These are phyloP conservation scores for Hoplostethus atlanticus DNA, from an alignment of 2,797 vertebrate species.

Conservation along the genomic window DNA sequence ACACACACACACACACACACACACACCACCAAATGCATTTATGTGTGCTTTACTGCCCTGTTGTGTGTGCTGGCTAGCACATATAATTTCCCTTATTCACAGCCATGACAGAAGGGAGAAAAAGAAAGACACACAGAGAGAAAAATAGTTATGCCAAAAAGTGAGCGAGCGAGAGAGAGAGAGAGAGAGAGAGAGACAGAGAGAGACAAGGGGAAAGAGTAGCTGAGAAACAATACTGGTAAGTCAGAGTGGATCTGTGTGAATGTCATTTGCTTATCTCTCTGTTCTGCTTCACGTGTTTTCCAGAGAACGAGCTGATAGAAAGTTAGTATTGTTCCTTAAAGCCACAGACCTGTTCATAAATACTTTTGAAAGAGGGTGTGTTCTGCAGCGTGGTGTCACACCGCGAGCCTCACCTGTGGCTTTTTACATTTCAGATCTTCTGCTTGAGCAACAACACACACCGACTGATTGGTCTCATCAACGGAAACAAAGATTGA, in stretches of 20 bases:
- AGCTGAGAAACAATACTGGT: slow-evolving; percentile 29
- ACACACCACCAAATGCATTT: slow-evolving; percentile 40
- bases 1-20: slow-evolving; percentile 6
- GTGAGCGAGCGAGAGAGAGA: slow-evolving; percentile 11
- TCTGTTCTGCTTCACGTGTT: not conserved
- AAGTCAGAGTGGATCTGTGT: slow-evolving; percentile 25
- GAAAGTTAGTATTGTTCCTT: not conserved
- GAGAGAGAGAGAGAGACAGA: not conserved
- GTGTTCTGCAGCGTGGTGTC: not conserved
- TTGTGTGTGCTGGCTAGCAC: slow-evolving; percentile 41
- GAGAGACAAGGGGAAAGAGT: not conserved
- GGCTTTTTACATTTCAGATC: not conserved
- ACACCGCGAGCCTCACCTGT: not conserved
- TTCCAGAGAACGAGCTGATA: not conserved
- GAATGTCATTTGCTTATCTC: slow-evolving; percentile 29
- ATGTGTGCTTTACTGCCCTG: slow-evolving; percentile 42
- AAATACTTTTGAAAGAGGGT: slow-evolving; percentile 5
- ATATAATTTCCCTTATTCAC: slow-evolving; percentile 51
- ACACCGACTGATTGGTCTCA: not conserved
- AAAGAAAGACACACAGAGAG: slow-evolving; percentile 42
- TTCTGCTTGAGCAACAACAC: not conserved
- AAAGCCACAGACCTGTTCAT: slow-evolving; percentile 31
- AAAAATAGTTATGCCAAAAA: slow-evolving; percentile 30
- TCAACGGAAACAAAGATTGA: slow-evolving; percentile 2
- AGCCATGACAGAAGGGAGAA: slow-evolving; percentile 39